Evolutionary conservation across 2,888 invertebrate genomes (phyloP).

Genomic region (Euzetes globulus): DNA sequence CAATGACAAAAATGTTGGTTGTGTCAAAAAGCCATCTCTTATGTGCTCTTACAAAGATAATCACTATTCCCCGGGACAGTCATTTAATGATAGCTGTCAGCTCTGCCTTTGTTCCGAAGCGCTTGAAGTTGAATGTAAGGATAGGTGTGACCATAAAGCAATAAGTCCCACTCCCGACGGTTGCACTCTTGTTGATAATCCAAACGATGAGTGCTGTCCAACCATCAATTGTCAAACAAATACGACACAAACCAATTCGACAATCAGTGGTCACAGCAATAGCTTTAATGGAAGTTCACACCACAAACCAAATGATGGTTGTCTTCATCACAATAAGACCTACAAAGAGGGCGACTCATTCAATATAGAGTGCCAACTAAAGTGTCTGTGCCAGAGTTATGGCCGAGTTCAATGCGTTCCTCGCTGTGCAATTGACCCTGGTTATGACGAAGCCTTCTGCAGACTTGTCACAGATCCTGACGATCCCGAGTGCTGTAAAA

Average conservation of each 20-base stretch:
- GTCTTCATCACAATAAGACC: slow-evolving; percentile 57
- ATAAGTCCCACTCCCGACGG: slow-evolving; percentile 29
- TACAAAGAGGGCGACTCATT: slow-evolving; percentile 64
- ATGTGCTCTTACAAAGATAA: slow-evolving; percentile 45
- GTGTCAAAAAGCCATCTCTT: slow-evolving; percentile 38
- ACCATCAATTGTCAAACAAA: slow-evolving; percentile 38
- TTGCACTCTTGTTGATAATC: slow-evolving; percentile 39
- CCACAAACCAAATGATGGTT: slow-evolving; percentile 50
- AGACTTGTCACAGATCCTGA: slow-evolving; percentile 40
- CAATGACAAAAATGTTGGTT: slow-evolving; percentile 43
- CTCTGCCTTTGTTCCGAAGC: slow-evolving; percentile 46
- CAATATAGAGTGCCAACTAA: slow-evolving; percentile 67
- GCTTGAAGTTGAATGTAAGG: slow-evolving; percentile 45
- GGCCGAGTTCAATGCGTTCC: slow-evolving; percentile 67
- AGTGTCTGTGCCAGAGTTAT: slow-evolving; percentile 65
- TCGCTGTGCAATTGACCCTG: slow-evolving; percentile 39
- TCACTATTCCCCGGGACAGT: slow-evolving; percentile 45
- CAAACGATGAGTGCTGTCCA: slow-evolving; percentile 41
- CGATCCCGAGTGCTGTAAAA: slow-evolving; percentile 41
- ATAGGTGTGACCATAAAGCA: slow-evolving; percentile 31
- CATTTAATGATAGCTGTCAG: slow-evolving; percentile 46
- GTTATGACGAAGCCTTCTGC: slow-evolving; percentile 37
- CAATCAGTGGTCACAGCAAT: background rate
- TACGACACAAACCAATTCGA: background rate
- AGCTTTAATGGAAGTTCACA: slow-evolving; percentile 35